These are phyloP conservation scores for Didymodactylos carnosus DNA, from an alignment of 2,888 invertebrate genomes.

Conservation along the genomic window DNA sequence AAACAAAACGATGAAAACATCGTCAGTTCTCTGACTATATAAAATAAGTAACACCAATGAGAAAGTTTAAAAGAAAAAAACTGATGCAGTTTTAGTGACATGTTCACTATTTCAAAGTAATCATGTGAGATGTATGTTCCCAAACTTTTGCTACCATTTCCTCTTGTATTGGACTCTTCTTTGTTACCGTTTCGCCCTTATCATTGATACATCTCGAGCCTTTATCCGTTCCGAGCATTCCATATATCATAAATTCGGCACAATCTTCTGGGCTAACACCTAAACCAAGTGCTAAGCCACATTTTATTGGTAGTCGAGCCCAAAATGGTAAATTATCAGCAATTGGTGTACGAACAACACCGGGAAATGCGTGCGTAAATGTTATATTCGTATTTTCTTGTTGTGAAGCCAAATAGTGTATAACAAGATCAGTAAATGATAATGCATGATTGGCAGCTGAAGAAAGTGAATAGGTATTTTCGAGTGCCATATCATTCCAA, in stretches of 20 bases:
- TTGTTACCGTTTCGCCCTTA: too few relatives aligned
- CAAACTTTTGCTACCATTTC: neutral
- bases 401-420: neutral
- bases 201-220: too few relatives aligned
- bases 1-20: too few relatives aligned
- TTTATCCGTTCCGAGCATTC: neutral
- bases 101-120: too few relatives aligned
- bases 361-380: neutral
- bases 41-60: too few relatives aligned
- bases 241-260: neutral
- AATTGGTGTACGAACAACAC: neutral
- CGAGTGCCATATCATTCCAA: neutral
- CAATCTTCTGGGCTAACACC: neutral
- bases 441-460: neutral
- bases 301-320: neutral
- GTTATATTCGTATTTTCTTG: neutral
- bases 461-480: neutral
- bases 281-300: neutral
- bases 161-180: neutral
- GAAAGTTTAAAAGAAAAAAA: too few relatives aligned
- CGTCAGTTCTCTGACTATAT: too few relatives aligned
- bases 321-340: neutral
- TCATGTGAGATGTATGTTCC: neutral
- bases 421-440: neutral
- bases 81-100: too few relatives aligned